A percentile compares a stretch with the other conserved stretches of the same genome.
These are phyloP conservation scores for Ataeniobius toweri DNA, from an alignment of 2,797 vertebrate genomes.

Conservation along the genomic window DNA sequence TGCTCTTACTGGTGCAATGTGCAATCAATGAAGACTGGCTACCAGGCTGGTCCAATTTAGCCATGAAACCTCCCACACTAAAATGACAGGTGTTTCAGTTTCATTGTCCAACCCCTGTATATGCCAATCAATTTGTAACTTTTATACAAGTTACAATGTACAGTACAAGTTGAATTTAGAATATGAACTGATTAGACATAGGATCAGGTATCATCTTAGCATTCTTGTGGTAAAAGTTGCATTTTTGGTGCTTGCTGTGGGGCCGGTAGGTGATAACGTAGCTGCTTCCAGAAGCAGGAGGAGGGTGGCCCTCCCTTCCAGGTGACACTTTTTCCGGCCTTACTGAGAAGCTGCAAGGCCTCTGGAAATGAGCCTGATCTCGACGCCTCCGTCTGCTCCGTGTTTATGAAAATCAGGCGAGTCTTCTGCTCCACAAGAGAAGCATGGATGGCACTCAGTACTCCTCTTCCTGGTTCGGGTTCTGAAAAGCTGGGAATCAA, in stretches of 20 bases:
- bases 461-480: slow-evolving; percentile 50
- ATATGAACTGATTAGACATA: background rate
- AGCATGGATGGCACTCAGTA: slow-evolving; percentile 86
- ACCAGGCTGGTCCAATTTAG: too few relatives aligned
- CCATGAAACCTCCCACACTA: too few relatives aligned
- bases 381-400: slow-evolving; percentile 32
- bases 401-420: slow-evolving; percentile 85
- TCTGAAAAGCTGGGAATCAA: slow-evolving; percentile 82
- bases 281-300: slow-evolving; percentile 89
- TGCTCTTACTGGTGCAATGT: too few relatives aligned
- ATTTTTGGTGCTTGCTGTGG: background rate
- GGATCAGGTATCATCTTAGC: background rate
- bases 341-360: slow-evolving; percentile 80
- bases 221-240: slow-evolving; percentile 7
- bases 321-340: slow-evolving; percentile 79
- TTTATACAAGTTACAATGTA: too few relatives aligned
- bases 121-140: too few relatives aligned
- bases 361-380: slow-evolving; percentile 72
- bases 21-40: too few relatives aligned
- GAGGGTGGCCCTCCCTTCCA: slow-evolving; percentile 80
- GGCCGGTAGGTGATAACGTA: slow-evolving; percentile 85
- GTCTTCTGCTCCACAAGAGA: slow-evolving; percentile 88
- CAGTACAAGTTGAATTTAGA: too few relatives aligned
- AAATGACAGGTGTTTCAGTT: too few relatives aligned
- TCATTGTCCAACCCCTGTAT: too few relatives aligned